phyloP scores from a whole-genome alignment of 2,113 vertebrate species.

The Oncorhynchus kisutch region DNA sequence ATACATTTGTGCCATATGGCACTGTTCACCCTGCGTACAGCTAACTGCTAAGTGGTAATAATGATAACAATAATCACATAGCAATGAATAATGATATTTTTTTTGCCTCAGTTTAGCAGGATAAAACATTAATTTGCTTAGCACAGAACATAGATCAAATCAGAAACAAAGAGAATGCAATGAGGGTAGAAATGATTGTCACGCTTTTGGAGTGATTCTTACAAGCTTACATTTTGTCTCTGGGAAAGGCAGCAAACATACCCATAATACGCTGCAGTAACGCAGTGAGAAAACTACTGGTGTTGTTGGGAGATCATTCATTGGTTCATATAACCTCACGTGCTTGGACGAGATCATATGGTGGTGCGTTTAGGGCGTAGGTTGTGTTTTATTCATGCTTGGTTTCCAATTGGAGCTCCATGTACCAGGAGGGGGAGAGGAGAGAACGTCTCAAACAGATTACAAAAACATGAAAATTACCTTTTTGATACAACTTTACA shows the following conservation, averaged over 20 bases:
- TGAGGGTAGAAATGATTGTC: not conserved
- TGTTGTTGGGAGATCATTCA: not conserved
- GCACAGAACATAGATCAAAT: not conserved
- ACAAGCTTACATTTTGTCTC: not conserved
- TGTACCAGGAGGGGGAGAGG: not conserved
- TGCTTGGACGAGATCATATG: not conserved
- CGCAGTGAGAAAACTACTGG: not conserved
- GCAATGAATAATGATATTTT: slow-evolving; percentile 10
- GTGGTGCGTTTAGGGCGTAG: not conserved
- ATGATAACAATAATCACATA: slow-evolving; percentile 16
- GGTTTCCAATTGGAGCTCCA: not conserved
- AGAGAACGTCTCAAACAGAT: no score
- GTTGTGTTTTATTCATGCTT: not conserved
- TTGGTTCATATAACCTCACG: not conserved
- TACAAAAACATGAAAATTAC: no score
- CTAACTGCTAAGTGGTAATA: slow-evolving; percentile 20
- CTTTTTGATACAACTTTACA: no score
- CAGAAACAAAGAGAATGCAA: not conserved
- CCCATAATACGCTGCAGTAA: not conserved
- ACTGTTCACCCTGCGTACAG: not conserved
- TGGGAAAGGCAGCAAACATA: not conserved
- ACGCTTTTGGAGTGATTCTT: not conserved
- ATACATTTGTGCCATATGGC: slow-evolving; percentile 24
- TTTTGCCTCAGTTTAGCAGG: not conserved
- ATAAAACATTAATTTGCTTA: not conserved